Evolutionary conservation across 2,888 invertebrate species (phyloP).

Genomic region (Lordiphosa andalusiaca): DNA sequence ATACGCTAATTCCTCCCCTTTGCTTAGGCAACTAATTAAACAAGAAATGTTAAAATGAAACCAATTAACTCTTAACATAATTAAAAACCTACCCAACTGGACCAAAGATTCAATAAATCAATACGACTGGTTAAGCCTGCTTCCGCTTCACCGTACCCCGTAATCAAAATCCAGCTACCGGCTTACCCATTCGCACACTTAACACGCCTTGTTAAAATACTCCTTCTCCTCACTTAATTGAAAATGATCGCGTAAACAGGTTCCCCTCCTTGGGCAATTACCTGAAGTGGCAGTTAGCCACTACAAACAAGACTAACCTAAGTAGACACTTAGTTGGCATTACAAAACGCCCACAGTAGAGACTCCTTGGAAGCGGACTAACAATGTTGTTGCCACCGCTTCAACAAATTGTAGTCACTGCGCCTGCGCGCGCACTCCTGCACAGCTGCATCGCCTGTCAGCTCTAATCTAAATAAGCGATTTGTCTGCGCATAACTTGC

Average conservation of each 20-base stretch:
- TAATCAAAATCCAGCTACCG: constrained; percentile 41
- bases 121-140: constrained; percentile 32
- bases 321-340: constrained; percentile 61
- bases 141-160: constrained; percentile 30
- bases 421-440: constrained; percentile 6
- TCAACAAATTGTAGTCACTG: constrained; percentile 44
- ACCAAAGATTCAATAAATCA: constrained; percentile 15
- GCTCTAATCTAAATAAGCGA: constrained; percentile 69
- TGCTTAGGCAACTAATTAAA: too few species aligned
- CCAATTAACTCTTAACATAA: too few species aligned
- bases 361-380: constrained; percentile 3
- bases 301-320: constrained; percentile 23
- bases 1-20: too few species aligned
- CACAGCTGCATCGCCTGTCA: constrained; percentile 41
- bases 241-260: constrained; percentile 54
- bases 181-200: constrained; percentile 40
- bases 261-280: constrained; percentile 19
- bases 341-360: constrained; percentile 39
- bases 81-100: too few species aligned
- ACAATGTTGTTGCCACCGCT: constrained; percentile 42
- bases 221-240: constrained; percentile 42
- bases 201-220: constrained; percentile 20
- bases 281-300: constrained; percentile 6
- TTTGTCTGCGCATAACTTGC: constrained; percentile 63
- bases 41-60: too few species aligned